phyloP scores from a whole-genome alignment of 2,888 invertebrate genomes.

The Lingula anatina region DNA sequence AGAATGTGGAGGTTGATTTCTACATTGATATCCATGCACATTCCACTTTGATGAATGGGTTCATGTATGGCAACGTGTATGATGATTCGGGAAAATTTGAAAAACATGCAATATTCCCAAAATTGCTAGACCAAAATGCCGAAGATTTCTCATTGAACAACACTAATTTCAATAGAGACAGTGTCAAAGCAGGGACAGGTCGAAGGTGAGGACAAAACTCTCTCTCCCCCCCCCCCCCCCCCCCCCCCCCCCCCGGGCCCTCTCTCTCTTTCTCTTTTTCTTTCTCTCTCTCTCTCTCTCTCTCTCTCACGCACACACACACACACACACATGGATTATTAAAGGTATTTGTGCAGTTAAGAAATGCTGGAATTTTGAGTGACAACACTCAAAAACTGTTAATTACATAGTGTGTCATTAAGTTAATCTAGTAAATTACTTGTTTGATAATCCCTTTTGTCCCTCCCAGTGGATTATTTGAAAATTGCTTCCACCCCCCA shows the following conservation, averaged over 20 bases:
- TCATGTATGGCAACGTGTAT: constrained; percentile 81
- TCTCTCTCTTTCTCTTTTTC: not conserved
- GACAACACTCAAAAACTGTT: too few relatives aligned
- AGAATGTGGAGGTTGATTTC: constrained; percentile 77
- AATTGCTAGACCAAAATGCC: constrained; percentile 78
- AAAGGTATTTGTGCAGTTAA: too few relatives aligned
- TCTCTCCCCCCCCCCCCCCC: not conserved
- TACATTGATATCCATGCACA: constrained; percentile 94
- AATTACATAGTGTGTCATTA: too few relatives aligned
- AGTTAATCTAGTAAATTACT: too few relatives aligned
- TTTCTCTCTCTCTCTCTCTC: not conserved
- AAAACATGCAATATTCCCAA: constrained; percentile 90
- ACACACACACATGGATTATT: too few relatives aligned
- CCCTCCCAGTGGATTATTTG: too few relatives aligned
- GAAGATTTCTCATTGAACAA: constrained; percentile 81
- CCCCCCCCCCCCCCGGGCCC: too few relatives aligned
- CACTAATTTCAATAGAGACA: constrained; percentile 90
- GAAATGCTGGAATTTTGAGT: too few relatives aligned
- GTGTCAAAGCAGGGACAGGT: constrained; percentile 78
- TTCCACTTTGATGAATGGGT: constrained; percentile 84
- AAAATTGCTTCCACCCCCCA: too few relatives aligned
- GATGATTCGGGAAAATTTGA: constrained; percentile 63
- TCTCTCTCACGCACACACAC: too few relatives aligned
- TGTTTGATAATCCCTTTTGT: too few relatives aligned
- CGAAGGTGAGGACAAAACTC: constrained; percentile 61